Base-by-base conservation (phyloP, 2,888 invertebrate genomes). In the Dynastes hyllus region DNA sequence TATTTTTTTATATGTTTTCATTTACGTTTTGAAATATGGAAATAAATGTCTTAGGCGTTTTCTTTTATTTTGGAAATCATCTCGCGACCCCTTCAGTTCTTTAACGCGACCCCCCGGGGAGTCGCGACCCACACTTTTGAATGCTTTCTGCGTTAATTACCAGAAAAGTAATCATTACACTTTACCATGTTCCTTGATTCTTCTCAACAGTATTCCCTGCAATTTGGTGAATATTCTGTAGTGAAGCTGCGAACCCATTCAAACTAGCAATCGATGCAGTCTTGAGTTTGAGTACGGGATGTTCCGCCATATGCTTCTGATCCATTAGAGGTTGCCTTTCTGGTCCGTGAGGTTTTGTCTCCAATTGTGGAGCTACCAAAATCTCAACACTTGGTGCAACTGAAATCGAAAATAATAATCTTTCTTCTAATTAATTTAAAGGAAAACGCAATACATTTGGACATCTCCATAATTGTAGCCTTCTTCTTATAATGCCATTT, bases 401-500 rank as follows among this genome's bases (percentile, higher is more conserved):
- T 69, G 51, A 51, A 69, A 67, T 13, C 9, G 5, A 40, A 6
- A 4, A 16, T 0, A 45, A 45, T 37, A 37, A 37, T 37, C 32
- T 37, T 22, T 45, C 16, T 22, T 5, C 8, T 0, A 16, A 9
- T 9, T 2, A 45, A 67, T 11, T 29, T 4, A 22, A 27, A 29
- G 11, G 2, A 22, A 58, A 58, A 22, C n/a, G 8, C 9, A 8
- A 50, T 70, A 76, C 58, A 45, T 76, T 61, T 45, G 32, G 29
- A 27, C 75, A 65, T 73, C 66, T 73, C 73, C 27, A 63, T 6
- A 4, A 61, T 27, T 1, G 61, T 75, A 5, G 13, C 27, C n/a
- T 61, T 22, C 22, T 22, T 61, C 27, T 91, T 89, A 89, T 93
- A 89, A 85, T 95, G 94, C 94, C 94, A 93, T 85, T 94, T 92